Evolutionary conservation across 2,113 vertebrate species (phyloP), one percentile per base, ranked within the genome.

Genomic region (Diphyllodes magnificus): DNA sequence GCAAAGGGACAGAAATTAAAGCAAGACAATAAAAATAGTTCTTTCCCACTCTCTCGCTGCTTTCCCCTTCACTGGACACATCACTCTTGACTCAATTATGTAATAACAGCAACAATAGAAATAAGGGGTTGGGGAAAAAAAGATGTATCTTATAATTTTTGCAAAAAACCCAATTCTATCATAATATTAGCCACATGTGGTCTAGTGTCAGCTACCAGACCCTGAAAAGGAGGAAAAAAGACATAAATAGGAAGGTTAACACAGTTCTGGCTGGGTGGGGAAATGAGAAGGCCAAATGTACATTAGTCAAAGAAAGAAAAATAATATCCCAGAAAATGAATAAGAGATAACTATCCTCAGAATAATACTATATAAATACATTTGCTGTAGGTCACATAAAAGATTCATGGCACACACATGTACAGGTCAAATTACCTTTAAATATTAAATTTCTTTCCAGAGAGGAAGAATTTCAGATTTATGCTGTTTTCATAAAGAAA

Each of bases 351-450:
- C 97, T 97, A 97, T 97, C 95, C 93, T 96, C 95, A 93, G 93
- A 98, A 98, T 98, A 98, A 98, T 96, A 96, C 95, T 98, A 96
- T 97, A 98, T 98, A 98, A 98, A 98, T 98, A 98, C 97, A 97
- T 98, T 98, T 98, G 98, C 98, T 97, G 97, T 98, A 98, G 97
- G 94, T 97, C 95, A 97, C 96, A 98, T 98, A 97, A 98, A 98
- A 97, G 97, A 98, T 98, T 98, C 97, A 98, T 98, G 92, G 56
- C 95, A 97, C 96, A 97, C 87, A 97, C 94, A 97, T 98, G 97
- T 98, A 96, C 92, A 93, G 97, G 97, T 98, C 97, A 98, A 97
- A 98, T 98, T 98, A 98, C 98, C 97, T 98, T 98, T 98, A 98
- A 98, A 98, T 98, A 98, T 98, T 98, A 98, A 97, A 98, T 98